Base-by-base conservation (phyloP, 2,888 invertebrate species). In the Diadegma fenestrale region DNA sequence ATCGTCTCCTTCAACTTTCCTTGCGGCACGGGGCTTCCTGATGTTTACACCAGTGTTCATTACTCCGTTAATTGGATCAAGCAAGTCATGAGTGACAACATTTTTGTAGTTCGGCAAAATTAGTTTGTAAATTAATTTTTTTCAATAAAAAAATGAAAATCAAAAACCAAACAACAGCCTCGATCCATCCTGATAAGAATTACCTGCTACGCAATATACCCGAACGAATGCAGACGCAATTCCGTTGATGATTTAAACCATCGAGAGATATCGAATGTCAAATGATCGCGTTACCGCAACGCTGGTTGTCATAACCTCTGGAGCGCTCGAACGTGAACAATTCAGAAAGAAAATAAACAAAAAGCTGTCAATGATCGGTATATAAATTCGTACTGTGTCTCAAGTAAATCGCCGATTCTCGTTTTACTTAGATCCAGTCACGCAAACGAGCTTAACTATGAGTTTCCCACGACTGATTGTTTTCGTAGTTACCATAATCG, bases 11-110 rank as follows among this genome's bases (percentile, higher is more conserved):
- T 30, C 12, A 33, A 26, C 4, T 6, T 19, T 17, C 51, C 58
- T 37, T 69, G 75, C 48, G 54, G 12, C 17, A 1, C 3, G 8
- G 75, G 81, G 4, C 10, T 19, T n/a, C 81, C 75, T 26, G 81
- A 81, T 51, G 72, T 66, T 33, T 81, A 48, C 66, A 71, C 45
- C 54, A 71, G 48, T 19, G 45, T 71, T 33, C 48, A 79, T 26
- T 30, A 58, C 61, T 71, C 63, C 26, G 0, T 22, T 0, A 33
- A 64, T 30, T 75, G 37, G 54, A 75, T 75, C n/a, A 5, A 22
- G 12, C 0, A 14, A 22, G 41, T 22, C 41, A 66, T 66, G 10
- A 58, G 45, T 8, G n/a, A n/a, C 14, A 54, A 10, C 22, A 26
- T 14, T 22, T 14, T 14, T 10, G 7, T 7, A 37, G 37, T 37